These are phyloP conservation scores for Polylopha cassiicola DNA, from an alignment of 2,888 invertebrate genomes.

Conservation along the genomic window DNA sequence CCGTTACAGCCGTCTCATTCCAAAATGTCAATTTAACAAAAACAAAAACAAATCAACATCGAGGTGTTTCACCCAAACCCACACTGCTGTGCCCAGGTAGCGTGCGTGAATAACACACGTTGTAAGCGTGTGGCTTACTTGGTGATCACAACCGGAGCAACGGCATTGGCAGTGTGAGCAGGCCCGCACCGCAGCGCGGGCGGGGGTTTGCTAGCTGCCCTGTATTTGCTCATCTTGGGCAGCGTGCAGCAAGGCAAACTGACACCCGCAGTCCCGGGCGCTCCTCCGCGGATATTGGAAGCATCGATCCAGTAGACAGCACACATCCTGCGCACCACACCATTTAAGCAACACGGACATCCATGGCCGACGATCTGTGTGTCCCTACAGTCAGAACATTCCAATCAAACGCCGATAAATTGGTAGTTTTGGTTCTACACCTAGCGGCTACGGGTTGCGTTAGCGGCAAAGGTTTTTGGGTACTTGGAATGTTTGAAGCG, in stretches of 20 bases:
- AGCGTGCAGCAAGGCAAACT: constrained; percentile 92
- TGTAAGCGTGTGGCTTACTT: constrained; percentile 67
- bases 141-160: constrained; percentile 70
- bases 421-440: too few species aligned
- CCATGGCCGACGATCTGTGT: constrained; percentile 20
- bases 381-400: constrained; percentile 21
- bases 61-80: too few species aligned
- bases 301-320: constrained; percentile 93
- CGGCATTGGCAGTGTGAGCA: constrained; percentile 70
- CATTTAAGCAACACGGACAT: constrained; percentile 64
- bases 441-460: too few species aligned
- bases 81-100: constrained; percentile 9
- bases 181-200: constrained; percentile 70
- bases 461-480: too few species aligned
- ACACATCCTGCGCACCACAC: constrained; percentile 83
- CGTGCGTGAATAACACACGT: constrained; percentile 18
- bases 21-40: too few species aligned
- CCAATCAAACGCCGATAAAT: constrained; percentile 19
- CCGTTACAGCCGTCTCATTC: too few species aligned
- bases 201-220: constrained; percentile 77
- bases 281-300: constrained; percentile 89
- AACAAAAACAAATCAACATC: too few species aligned
- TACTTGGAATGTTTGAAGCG: too few species aligned
- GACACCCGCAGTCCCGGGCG: constrained; percentile 92
- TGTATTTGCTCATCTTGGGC: constrained; percentile 80